Evolutionary conservation across 1,140 invertebrate species (phyloP), one percentile per base, ranked within the genome.

Genomic region (Bombus confusus): DNA sequence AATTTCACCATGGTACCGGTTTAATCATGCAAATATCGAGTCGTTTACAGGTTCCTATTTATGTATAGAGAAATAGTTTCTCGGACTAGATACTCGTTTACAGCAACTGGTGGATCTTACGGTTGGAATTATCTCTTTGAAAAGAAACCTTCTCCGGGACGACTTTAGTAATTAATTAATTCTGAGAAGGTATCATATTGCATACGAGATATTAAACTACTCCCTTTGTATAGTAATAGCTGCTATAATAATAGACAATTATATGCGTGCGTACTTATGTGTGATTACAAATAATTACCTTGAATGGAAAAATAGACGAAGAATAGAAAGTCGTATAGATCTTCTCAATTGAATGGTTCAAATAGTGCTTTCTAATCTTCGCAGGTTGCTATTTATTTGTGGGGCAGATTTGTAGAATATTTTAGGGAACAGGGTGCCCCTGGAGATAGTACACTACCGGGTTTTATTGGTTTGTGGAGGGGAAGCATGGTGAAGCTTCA

Each of bases 381-480:
- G 13, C 9, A 64, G 75, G 13, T 64, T 43, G 39, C 18, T 41
- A 31, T n/a, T n/a, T 64, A 22, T 78, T 78, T 78, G 9, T 18
- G 12, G 13, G 18, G 9, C 10, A 47, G 18, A 66, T 62, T 68
- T 34, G 66, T 59, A 18, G 22, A 84, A 72, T 62, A 47, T 72
- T n/a, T 12, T 25, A 31, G 13, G 13, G 59, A 15, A 43, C 76
- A 43, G 77, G 83, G 76, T 13, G 22, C 76, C 34, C 5, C 18
- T 25, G 10, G 5, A 10, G 28, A 64, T 72, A 4, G 15, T 80
- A 85, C 76, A 62, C 12, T 18, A 22, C 18, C 77, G 39, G 1
- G 22, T 66, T 85, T 80, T 64, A 64, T 64, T 52, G 66, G 83
- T 43, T 39, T 25, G 13, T 41, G 77, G 39, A 73, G 68, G 83